These are phyloP conservation scores for Lateolabrax maculatus DNA, from an alignment of 2,797 vertebrate species.

Conservation along the genomic window DNA sequence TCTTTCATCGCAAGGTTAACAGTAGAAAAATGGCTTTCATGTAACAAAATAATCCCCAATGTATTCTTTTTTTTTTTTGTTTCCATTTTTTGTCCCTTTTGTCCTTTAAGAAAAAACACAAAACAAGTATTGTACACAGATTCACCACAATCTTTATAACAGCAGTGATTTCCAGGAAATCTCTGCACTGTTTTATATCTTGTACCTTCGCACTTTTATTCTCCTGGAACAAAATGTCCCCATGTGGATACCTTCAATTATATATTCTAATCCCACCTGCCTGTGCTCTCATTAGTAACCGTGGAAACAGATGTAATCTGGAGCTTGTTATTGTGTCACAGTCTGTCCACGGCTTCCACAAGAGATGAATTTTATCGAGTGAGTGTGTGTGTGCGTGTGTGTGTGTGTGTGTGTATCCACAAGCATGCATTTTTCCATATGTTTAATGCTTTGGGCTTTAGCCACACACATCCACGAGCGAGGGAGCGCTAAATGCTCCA, in stretches of 20 bases:
- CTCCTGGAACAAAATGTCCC: slow-evolving; percentile 56
- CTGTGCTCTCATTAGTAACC: slow-evolving; percentile 64
- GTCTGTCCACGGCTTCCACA: slow-evolving; percentile 30
- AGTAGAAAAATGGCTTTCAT: no score
- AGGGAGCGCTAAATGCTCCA: slow-evolving; percentile 77
- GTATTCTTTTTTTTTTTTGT: background rate
- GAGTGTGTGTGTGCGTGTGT: slow-evolving; percentile 39
- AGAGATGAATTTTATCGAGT: slow-evolving; percentile 17
- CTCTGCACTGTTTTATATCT: background rate
- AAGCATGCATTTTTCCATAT: slow-evolving; percentile 50
- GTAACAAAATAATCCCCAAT: no score
- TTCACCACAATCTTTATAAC: background rate
- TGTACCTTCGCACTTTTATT: slow-evolving; percentile 9
- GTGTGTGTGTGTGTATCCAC: slow-evolving; percentile 27
- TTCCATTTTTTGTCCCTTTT: no score
- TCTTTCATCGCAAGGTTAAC: no score
- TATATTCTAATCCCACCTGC: slow-evolving; percentile 59
- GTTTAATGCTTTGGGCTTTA: slow-evolving; percentile 31
- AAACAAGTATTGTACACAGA: background rate
- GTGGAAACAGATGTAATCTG: slow-evolving; percentile 70
- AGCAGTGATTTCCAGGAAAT: slow-evolving; percentile 8
- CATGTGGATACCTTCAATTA: slow-evolving; percentile 52
- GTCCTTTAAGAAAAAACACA: background rate
- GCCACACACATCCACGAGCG: slow-evolving; percentile 47
- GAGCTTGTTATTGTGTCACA: slow-evolving; percentile 48